A percentile compares a stretch with the other conserved stretches of the same genome.
Evolutionary conservation across 2,888 invertebrate species (phyloP).

Genomic region (Sesamia inferens): DNA sequence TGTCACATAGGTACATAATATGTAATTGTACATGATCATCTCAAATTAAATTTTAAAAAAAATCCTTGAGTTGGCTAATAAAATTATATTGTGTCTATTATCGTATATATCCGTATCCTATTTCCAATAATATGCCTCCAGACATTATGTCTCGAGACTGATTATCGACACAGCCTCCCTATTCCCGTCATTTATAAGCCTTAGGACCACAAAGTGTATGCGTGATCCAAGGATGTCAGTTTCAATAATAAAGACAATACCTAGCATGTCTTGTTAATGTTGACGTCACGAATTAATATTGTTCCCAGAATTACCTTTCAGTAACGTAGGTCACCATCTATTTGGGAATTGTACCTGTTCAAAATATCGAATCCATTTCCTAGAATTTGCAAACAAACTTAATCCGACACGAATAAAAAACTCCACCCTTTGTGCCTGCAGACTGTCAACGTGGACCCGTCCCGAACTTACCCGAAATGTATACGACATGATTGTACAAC

Average conservation of each 20-base stretch:
- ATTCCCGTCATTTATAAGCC: neutral
- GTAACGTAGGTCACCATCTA: too few relatives aligned
- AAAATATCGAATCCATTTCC: neutral
- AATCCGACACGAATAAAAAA: neutral
- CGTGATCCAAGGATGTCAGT: neutral
- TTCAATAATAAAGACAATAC: neutral
- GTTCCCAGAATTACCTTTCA: slow-evolving; percentile 5
- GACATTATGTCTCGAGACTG: neutral
- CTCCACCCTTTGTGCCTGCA: slow-evolving; percentile 4
- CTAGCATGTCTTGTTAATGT: neutral
- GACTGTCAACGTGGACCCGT: neutral
- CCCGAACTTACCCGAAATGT: slow-evolving; percentile 9
- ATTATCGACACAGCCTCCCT: slow-evolving; percentile 3
- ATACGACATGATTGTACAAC: slow-evolving; percentile 6
- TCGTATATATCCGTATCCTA: neutral
- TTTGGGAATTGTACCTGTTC: neutral
- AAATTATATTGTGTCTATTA: neutral
- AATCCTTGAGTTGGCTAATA: neutral
- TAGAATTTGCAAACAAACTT: neutral
- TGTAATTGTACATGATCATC: neutral
- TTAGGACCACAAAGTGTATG: neutral
- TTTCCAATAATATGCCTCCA: neutral
- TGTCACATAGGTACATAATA: neutral
- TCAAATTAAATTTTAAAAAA: neutral
- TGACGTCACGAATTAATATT: neutral